Evolutionary conservation across 1,140 invertebrate species (phyloP).

Genomic region (Halictus rubicundus): DNA sequence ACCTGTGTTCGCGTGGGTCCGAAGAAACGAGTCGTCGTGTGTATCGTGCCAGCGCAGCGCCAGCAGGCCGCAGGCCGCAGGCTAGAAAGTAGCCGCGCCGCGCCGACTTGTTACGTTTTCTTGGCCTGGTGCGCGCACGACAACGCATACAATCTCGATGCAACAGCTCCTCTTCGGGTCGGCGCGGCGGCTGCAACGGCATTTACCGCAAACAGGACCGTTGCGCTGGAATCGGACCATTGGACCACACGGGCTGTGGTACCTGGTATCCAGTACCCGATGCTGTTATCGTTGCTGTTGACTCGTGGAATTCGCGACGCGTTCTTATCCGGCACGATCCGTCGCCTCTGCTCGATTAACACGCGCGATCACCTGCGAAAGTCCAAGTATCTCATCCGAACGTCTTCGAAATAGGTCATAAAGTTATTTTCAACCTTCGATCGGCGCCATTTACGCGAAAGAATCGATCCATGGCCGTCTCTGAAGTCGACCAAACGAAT

Average conservation of each 20-base stretch:
- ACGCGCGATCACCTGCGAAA: background rate
- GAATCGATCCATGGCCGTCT: background rate
- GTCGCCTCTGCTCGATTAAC: background rate
- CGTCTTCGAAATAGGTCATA: background rate
- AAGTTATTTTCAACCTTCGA: constrained; percentile 3
- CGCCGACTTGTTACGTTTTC: constrained; percentile 58
- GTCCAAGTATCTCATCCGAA: background rate
- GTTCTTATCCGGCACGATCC: background rate
- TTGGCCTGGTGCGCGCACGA: background rate
- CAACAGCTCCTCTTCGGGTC: constrained; percentile 22
- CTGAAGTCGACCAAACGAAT: background rate
- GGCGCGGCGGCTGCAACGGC: constrained; percentile 49
- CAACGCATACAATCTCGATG: constrained; percentile 13
- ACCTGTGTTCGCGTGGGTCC: background rate
- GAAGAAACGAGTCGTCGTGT: constrained; percentile 21
- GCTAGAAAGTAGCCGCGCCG: constrained; percentile 60
- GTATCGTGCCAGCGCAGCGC: constrained; percentile 16
- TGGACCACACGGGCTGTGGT: constrained; percentile 20
- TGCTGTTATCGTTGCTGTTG: background rate
- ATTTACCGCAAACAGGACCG: constrained; percentile 53
- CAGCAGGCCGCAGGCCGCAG: constrained; percentile 61
- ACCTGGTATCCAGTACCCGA: background rate
- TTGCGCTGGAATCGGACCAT: constrained; percentile 45
- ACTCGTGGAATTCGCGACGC: constrained; percentile 23
- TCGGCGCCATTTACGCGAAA: background rate